These are phyloP conservation scores for Acanthopleura granulata DNA, from an alignment of 2,888 invertebrate species.

Conservation along the genomic window DNA sequence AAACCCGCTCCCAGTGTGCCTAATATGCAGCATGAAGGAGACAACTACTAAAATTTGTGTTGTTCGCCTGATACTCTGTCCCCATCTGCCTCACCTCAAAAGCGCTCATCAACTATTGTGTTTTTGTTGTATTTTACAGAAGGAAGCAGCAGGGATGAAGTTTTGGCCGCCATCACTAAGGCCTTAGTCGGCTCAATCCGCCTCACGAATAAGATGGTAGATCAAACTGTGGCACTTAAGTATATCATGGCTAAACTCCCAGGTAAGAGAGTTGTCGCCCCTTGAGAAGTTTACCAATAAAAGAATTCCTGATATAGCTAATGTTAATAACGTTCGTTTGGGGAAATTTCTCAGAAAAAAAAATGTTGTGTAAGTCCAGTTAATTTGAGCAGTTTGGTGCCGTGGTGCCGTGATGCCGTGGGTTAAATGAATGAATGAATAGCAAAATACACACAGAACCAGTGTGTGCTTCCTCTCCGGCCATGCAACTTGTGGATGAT, in stretches of 20 bases:
- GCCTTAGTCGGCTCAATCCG: slow-evolving; percentile 6
- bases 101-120: background rate
- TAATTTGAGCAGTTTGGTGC: too few relatives aligned
- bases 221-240: background rate
- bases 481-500: too few relatives aligned
- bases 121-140: slow-evolving; percentile 6
- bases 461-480: too few relatives aligned
- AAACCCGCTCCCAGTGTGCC: too few relatives aligned
- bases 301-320: background rate
- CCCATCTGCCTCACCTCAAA: too few relatives aligned
- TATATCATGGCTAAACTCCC: background rate
- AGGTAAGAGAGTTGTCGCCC: background rate
- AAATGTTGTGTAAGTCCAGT: too few relatives aligned
- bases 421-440: background rate
- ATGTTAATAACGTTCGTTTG: too few relatives aligned
- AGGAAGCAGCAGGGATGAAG: background rate
- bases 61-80: too few relatives aligned
- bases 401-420: background rate
- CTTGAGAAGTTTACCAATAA: background rate
- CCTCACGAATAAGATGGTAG: background rate
- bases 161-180: background rate
- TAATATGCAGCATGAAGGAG: too few relatives aligned
- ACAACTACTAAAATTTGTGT: too few relatives aligned
- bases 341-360: too few relatives aligned
- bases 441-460: too few relatives aligned